phyloP scores from a whole-genome alignment of 2,797 vertebrate species.

The Sciurus carolinensis region DNA sequence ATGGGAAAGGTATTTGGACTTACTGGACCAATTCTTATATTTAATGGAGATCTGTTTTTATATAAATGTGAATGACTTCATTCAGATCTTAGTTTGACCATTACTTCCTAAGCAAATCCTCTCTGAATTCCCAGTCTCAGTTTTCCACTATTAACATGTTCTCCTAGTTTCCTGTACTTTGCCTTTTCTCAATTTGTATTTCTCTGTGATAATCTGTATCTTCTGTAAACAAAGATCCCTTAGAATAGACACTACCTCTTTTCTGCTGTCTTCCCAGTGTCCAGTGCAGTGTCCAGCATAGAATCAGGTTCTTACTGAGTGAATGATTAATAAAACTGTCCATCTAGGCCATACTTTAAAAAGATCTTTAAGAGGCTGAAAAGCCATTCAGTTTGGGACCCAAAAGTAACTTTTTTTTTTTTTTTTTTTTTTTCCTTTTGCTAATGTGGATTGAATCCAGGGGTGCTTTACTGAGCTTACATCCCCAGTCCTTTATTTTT shows the following conservation, averaged over 20 bases:
- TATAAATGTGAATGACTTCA: background rate
- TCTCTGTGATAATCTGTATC: background rate
- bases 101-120: background rate
- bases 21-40: background rate
- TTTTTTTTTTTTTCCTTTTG: background rate
- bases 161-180: slow-evolving; percentile 8
- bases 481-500: background rate
- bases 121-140: background rate
- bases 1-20: background rate
- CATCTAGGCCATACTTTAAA: background rate
- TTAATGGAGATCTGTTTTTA: slow-evolving; percentile 4
- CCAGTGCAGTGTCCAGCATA: background rate
- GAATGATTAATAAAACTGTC: background rate
- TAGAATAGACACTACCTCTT: background rate
- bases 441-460: background rate
- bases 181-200: slow-evolving; percentile 42
- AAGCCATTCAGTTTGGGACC: background rate
- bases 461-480: background rate
- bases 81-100: background rate
- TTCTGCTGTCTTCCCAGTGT: background rate
- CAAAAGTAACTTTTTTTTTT: slow-evolving; percentile 25
- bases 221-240: slow-evolving; percentile 24
- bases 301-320: background rate
- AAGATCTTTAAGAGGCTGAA: slow-evolving; percentile 31
- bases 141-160: background rate